Conservation (phyloP, 2,888 invertebrate species). For the Habroteleia sp. region DNA sequence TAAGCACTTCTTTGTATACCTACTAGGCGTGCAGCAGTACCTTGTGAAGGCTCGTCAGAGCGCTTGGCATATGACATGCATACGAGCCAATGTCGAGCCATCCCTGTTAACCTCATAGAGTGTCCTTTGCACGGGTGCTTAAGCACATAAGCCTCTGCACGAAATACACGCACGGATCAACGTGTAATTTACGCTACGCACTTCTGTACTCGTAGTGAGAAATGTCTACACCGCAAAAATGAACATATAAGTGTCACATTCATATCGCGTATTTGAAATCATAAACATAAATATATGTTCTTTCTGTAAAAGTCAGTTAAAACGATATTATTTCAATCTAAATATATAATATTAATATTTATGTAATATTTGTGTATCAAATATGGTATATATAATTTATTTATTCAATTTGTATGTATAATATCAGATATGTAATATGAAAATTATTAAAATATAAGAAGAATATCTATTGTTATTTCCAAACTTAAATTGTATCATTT, state of each 20-base stretch:
- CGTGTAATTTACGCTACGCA: conserved; percentile 42
- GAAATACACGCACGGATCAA: conserved; percentile 39
- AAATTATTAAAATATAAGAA: too few relatives aligned
- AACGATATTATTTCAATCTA: too few relatives aligned
- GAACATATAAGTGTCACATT: conserved; percentile 23
- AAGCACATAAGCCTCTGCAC: conserved; percentile 49
- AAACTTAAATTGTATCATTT: too few relatives aligned
- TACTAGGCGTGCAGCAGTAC: conserved; percentile 38
- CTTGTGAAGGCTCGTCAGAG: conserved; percentile 57
- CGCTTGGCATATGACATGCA: conserved; percentile 60
- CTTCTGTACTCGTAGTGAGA: conserved; percentile 10
- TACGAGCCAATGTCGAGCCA: conserved; percentile 52
- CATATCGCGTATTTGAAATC: too few relatives aligned
- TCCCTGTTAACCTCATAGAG: conserved; percentile 57
- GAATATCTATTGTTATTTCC: too few relatives aligned
- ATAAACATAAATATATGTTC: too few relatives aligned
- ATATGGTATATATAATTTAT: too few relatives aligned
- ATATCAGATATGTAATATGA: too few relatives aligned
- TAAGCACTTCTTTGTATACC: conserved; percentile 56
- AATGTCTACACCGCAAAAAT: conserved; percentile 19
- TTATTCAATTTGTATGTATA: too few relatives aligned
- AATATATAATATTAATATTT: too few relatives aligned
- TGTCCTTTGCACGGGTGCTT: conserved; percentile 60
- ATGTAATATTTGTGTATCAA: too few relatives aligned
- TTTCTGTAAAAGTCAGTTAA: too few relatives aligned